phyloP scores from a whole-genome alignment of 2,113 vertebrate genomes.

The Callospermophilus lateralis region DNA sequence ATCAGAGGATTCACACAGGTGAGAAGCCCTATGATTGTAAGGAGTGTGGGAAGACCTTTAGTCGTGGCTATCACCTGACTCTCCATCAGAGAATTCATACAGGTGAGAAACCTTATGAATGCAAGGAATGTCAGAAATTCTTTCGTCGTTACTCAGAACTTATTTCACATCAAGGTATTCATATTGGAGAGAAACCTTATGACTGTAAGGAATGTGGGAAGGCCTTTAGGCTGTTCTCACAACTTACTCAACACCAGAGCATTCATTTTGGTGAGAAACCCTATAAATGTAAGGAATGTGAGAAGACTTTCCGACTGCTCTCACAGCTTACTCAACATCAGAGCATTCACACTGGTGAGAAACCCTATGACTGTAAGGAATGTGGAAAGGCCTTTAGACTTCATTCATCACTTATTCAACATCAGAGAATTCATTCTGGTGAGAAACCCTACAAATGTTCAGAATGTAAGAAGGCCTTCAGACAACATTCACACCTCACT shows the following conservation, averaged over 20 bases:
- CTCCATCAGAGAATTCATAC: constrained; percentile 85
- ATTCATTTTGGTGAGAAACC: constrained; percentile 85
- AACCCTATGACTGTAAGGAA: constrained; percentile 82
- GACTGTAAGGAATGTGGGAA: constrained; percentile 84
- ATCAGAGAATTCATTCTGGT: constrained; percentile 85
- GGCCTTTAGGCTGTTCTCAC: constrained; percentile 80
- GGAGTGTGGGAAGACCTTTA: constrained; percentile 89
- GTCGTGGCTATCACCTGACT: constrained; percentile 80
- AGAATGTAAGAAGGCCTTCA: constrained; percentile 87
- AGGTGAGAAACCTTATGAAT: constrained; percentile 82
- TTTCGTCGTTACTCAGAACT: constrained; percentile 83
- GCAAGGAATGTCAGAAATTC: constrained; percentile 82
- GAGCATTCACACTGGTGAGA: constrained; percentile 83
- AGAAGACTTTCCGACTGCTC: constrained; percentile 79
- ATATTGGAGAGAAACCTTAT: constrained; percentile 80
- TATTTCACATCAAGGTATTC: constrained; percentile 80
- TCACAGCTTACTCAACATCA: constrained; percentile 83
- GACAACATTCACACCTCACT: constrained; percentile 87
- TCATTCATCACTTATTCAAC: constrained; percentile 81
- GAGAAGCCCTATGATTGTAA: constrained; percentile 83
- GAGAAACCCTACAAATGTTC: constrained; percentile 89
- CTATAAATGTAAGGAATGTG: constrained; percentile 81
- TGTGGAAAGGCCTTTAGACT: constrained; percentile 84
- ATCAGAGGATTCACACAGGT: constrained; percentile 83
- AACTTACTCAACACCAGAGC: constrained; percentile 83